A percentile compares a stretch with the other conserved stretches of the same genome.
phyloP scores from a whole-genome alignment of 2,797 vertebrate species.

The Rhinophrynus dorsalis region DNA sequence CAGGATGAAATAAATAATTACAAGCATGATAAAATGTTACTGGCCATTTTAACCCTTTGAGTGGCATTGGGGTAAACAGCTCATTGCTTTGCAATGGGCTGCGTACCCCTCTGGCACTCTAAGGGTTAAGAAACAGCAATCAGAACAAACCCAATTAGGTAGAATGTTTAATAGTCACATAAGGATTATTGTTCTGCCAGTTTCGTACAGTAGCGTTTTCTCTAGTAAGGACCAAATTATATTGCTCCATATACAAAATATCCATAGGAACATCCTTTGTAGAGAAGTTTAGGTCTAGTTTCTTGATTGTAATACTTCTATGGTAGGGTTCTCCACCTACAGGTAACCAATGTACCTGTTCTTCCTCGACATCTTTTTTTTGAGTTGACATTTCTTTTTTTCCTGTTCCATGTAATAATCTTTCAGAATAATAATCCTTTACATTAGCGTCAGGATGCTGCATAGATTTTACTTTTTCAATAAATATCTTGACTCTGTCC shows the following conservation, averaged over 20 bases:
- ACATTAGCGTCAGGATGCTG: background rate
- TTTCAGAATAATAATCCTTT: conserved; percentile 19
- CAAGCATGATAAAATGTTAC: no score
- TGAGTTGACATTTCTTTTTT: background rate
- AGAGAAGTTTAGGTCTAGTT: conserved; percentile 7
- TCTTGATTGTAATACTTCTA: conserved; percentile 48
- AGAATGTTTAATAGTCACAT: no score
- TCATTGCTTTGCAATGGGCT: no score
- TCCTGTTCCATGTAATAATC: background rate
- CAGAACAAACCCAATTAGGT: no score
- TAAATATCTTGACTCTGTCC: conserved; percentile 31
- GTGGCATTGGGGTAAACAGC: no score
- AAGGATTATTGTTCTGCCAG: conserved; percentile 43
- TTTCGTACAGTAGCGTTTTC: conserved; percentile 51
- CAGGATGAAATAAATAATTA: no score
- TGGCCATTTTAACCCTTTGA: no score
- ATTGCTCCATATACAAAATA: conserved; percentile 48
- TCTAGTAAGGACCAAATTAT: conserved; percentile 43
- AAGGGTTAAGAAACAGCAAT: no score
- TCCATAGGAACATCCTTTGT: conserved; percentile 10
- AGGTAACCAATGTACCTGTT: conserved; percentile 37
- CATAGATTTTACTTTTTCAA: conserved; percentile 35
- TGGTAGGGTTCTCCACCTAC: conserved; percentile 37
- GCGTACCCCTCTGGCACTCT: no score
- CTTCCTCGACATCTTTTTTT: conserved; percentile 8